Base-by-base conservation (phyloP, 2,113 vertebrate species). In the Peromyscus polionotus region DNA sequence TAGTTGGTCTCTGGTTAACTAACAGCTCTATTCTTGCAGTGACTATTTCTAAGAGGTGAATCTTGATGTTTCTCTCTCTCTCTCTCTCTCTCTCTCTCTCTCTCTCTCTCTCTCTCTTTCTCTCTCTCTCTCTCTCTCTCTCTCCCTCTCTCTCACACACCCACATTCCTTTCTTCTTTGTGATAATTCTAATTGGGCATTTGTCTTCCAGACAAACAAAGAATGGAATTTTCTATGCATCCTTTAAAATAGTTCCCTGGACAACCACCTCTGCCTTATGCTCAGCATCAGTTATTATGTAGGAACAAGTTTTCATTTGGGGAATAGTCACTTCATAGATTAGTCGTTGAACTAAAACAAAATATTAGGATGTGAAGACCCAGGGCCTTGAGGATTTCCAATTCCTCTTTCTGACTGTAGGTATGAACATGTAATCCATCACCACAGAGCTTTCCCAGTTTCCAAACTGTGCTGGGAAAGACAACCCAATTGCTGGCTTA, bases 401-500 rank as follows among this genome's bases (percentile, higher is more conserved):
- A 96, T 90, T 86, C 51, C 48, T 93, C 93, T 79, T 70, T 59
- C 93, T 97, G 93, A 93, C 95, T 96, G 86, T 61, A 91, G 73
- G 42, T 92, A 94, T 96, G 77, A 95, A 88, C 51, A 83, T 42
- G 63, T 48, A 95, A 83, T 93, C 45, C 85, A 95, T 97, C 95
- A 95, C 39, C 70, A 14, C 24, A 8, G 31, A 79, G 59, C 67
- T 26, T 63, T 48, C 59, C 70, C 13, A 2, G 24, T 81, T 94
- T 94, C 54, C 67, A 42, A 42, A 42, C 42, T 42, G 42, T 42
- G 42, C 42, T 3, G 42, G 42, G 42, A 67, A 89, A 90, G 76
- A 84, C 26, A 68, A 59, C 24, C 28, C 63, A 68, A 5, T 91
- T 80, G 59, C 28, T 61, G 39, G 61, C 19, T 39, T 63, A 89